Evolutionary conservation across 2,797 vertebrate genomes (phyloP).

Genomic region (Moxostoma hubbsi): DNA sequence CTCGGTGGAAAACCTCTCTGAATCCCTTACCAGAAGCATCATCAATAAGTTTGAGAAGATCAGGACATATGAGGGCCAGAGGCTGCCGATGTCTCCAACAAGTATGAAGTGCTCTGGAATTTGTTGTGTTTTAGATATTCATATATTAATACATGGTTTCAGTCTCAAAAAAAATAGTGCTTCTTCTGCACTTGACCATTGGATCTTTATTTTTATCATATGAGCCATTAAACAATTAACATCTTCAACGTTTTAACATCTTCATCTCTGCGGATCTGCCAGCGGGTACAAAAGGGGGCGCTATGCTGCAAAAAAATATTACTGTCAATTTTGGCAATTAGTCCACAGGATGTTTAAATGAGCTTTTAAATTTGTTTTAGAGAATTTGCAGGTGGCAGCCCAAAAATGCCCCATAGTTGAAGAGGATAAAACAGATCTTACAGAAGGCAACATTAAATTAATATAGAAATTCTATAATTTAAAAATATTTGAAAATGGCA

Average conservation of each 20-base stretch:
- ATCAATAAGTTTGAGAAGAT: constrained; percentile 79
- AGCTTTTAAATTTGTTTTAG: too few relatives aligned
- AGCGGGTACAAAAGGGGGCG: too few relatives aligned
- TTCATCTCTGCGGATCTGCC: too few relatives aligned
- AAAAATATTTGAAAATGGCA: background rate
- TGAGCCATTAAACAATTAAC: background rate
- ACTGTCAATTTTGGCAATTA: too few relatives aligned
- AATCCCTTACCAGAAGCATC: constrained; percentile 73
- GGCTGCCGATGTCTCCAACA: constrained; percentile 86
- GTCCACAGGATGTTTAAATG: too few relatives aligned
- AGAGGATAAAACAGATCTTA: too few relatives aligned
- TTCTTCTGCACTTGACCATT: background rate
- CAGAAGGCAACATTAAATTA: too few relatives aligned
- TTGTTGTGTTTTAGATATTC: background rate
- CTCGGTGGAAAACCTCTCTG: constrained; percentile 74
- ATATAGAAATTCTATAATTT: too few relatives aligned
- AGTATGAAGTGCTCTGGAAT: constrained; percentile 73
- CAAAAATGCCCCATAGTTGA: too few relatives aligned
- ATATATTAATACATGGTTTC: background rate
- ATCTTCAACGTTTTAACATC: background rate
- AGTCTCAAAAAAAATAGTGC: background rate
- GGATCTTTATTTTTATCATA: background rate
- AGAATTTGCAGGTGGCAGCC: too few relatives aligned
- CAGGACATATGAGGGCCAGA: constrained; percentile 73
- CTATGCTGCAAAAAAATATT: too few relatives aligned